phyloP scores from a whole-genome alignment of 2,888 invertebrate species.

The Coleophora flavipennella region DNA sequence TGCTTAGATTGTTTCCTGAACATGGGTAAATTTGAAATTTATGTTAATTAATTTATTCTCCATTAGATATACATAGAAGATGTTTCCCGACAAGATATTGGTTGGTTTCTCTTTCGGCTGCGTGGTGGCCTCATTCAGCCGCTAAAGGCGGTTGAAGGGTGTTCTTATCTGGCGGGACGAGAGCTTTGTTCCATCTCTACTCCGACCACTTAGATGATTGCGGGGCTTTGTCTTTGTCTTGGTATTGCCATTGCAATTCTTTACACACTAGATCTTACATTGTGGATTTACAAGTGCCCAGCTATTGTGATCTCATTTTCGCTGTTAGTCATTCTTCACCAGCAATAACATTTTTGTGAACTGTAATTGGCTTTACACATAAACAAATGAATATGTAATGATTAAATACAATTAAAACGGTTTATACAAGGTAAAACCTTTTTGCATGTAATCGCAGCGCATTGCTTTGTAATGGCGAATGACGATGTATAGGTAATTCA shows the following conservation, averaged over 20 bases:
- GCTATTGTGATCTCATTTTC: no score
- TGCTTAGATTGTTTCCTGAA: slow-evolving; percentile 21
- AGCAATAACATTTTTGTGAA: background rate
- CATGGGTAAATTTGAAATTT: slow-evolving; percentile 23
- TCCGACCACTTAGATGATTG: slow-evolving; percentile 67
- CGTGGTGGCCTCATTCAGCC: slow-evolving; percentile 38
- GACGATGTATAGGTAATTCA: slow-evolving; percentile 32
- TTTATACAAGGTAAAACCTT: slow-evolving; percentile 18
- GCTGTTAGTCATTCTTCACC: background rate
- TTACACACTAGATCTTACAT: slow-evolving; percentile 35
- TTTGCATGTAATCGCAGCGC: slow-evolving; percentile 20
- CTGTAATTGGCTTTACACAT: background rate
- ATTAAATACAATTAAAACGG: slow-evolving; percentile 15
- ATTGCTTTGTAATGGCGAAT: slow-evolving; percentile 19
- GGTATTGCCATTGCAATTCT: slow-evolving; percentile 39
- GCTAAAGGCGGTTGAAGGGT: slow-evolving; percentile 51
- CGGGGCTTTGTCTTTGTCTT: slow-evolving; percentile 48
- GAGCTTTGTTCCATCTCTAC: slow-evolving; percentile 50
- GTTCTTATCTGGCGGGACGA: slow-evolving; percentile 46
- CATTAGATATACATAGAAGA: slow-evolving; percentile 39
- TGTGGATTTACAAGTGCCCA: no score
- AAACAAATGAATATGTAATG: slow-evolving; percentile 5
- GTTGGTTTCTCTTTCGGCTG: slow-evolving; percentile 36
- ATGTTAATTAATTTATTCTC: slow-evolving; percentile 32
- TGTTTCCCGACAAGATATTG: slow-evolving; percentile 35